Evolutionary conservation across 2,113 vertebrate species (phyloP).

Genomic region (Paratilapia polleni): DNA sequence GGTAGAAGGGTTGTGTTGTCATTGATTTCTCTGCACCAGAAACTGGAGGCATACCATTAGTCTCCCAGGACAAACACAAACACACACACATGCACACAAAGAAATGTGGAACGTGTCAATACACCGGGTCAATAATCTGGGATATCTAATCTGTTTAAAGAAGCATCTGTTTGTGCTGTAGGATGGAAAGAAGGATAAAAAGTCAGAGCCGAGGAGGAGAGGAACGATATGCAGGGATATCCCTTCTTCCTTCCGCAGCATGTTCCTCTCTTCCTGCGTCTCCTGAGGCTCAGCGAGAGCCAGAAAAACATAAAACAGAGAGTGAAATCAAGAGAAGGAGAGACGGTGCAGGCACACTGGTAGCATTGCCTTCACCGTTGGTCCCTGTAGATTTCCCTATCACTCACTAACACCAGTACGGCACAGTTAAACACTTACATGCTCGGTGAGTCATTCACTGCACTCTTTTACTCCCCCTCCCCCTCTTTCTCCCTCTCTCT

Average conservation of each 20-base stretch:
- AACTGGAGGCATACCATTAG: conserved; percentile 65
- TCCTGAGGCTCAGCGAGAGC: conserved; percentile 15
- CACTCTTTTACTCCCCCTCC: conserved; percentile 10
- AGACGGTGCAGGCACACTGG: conserved; percentile 20
- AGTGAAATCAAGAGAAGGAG: conserved; percentile 28
- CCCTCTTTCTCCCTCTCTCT: neutral
- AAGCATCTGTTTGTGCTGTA: conserved; percentile 35
- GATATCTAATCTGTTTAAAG: conserved; percentile 61
- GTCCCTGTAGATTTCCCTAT: conserved; percentile 61
- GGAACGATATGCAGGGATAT: conserved; percentile 28
- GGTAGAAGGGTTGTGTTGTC: conserved; percentile 52
- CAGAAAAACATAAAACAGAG: conserved; percentile 19
- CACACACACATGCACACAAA: conserved; percentile 20
- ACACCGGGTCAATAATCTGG: conserved; percentile 54
- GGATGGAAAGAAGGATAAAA: conserved; percentile 16
- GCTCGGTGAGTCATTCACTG: conserved; percentile 58
- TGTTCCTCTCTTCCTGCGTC: conserved; percentile 29
- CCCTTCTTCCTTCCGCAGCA: conserved; percentile 28
- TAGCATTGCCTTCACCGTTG: conserved; percentile 34
- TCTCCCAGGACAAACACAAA: conserved; percentile 56
- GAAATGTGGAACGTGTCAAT: conserved; percentile 59
- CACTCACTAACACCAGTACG: conserved; percentile 61
- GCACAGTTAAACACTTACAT: conserved; percentile 70
- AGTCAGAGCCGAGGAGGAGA: conserved; percentile 19
- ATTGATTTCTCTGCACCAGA: conserved; percentile 77